Percentiles rank a stretch among this genome's conserved stretches.
phyloP scores from a whole-genome alignment of 1,140 invertebrate genomes.

The Pachypsylla venusta region DNA sequence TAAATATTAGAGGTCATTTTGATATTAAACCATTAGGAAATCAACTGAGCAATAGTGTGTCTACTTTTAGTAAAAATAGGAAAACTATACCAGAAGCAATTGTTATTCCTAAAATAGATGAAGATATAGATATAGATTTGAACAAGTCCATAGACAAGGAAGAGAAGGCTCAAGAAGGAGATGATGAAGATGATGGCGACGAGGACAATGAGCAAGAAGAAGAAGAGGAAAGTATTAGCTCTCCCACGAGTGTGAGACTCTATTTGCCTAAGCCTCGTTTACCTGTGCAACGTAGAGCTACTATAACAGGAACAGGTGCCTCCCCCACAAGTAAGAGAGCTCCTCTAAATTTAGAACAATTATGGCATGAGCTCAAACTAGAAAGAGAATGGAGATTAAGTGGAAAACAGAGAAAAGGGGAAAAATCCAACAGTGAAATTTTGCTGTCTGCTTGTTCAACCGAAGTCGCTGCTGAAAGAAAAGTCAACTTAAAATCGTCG shows the following conservation, averaged over 20 bases:
- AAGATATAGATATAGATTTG: not conserved
- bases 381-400: conserved; percentile 24
- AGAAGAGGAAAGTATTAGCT: conserved; percentile 24
- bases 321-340: conserved; percentile 51
- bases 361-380: conserved; percentile 47
- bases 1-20: conserved; percentile 18
- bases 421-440: conserved; percentile 20
- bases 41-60: not conserved
- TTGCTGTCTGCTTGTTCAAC: conserved; percentile 16
- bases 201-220: conserved; percentile 7
- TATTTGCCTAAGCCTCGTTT: conserved; percentile 59
- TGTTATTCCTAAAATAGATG: not conserved
- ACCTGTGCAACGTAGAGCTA: conserved; percentile 62
- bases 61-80: not conserved
- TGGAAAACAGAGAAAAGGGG: conserved; percentile 16
- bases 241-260: conserved; percentile 35
- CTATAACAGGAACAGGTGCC: conserved; percentile 72
- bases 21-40: conserved; percentile 2
- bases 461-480: not conserved
- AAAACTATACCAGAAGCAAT: not conserved
- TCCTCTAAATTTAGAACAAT: conserved; percentile 46
- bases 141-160: not conserved
- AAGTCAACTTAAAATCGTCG: not conserved
- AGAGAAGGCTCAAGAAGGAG: not conserved
- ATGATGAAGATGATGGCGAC: not conserved